Percentiles rank a stretch among this genome's conserved stretches.
These are phyloP conservation scores for Ophiodon elongatus DNA, from an alignment of 2,113 vertebrate genomes.

Conservation along the genomic window DNA sequence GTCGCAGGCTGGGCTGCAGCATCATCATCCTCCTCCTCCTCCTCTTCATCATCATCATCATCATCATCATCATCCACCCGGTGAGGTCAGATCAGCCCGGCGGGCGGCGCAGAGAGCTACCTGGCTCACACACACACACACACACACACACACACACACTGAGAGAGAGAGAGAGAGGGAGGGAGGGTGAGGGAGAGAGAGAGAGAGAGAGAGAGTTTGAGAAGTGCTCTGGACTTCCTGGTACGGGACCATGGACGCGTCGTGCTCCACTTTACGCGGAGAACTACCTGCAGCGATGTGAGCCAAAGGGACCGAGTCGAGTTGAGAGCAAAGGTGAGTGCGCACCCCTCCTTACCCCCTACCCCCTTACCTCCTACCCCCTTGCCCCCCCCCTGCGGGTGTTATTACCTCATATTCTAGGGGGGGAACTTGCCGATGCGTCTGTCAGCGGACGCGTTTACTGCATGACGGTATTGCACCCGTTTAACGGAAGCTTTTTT, in stretches of 20 bases:
- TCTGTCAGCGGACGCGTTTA: too few species aligned
- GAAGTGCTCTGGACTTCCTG: slow-evolving; percentile 84
- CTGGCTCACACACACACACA: slow-evolving; percentile 58
- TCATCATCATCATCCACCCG: slow-evolving; percentile 24
- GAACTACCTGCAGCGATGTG: slow-evolving; percentile 60
- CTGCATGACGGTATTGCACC: too few species aligned
- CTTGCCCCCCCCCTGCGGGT: too few species aligned
- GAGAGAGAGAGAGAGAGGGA: not conserved
- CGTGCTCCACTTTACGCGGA: slow-evolving; percentile 41
- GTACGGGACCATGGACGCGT: slow-evolving; percentile 75
- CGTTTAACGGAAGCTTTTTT: too few species aligned
- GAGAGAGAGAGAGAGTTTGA: slow-evolving; percentile 57
- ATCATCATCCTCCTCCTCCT: not conserved
- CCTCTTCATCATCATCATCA: not conserved
- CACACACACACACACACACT: not conserved
- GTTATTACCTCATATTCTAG: too few species aligned
- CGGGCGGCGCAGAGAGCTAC: slow-evolving; percentile 81
- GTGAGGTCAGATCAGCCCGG: slow-evolving; percentile 65
- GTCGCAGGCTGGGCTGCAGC: slow-evolving; percentile 54
- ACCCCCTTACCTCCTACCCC: too few species aligned
- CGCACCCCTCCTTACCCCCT: too few species aligned
- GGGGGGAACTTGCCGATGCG: too few species aligned
- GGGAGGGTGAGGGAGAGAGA: not conserved
- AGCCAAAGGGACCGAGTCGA: slow-evolving; percentile 32
- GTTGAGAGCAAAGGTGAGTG: slow-evolving; percentile 71